Evolutionary conservation across 2,113 vertebrate species (phyloP), one percentile per base, ranked within the genome.

Genomic region (Calidris pygmaea): DNA sequence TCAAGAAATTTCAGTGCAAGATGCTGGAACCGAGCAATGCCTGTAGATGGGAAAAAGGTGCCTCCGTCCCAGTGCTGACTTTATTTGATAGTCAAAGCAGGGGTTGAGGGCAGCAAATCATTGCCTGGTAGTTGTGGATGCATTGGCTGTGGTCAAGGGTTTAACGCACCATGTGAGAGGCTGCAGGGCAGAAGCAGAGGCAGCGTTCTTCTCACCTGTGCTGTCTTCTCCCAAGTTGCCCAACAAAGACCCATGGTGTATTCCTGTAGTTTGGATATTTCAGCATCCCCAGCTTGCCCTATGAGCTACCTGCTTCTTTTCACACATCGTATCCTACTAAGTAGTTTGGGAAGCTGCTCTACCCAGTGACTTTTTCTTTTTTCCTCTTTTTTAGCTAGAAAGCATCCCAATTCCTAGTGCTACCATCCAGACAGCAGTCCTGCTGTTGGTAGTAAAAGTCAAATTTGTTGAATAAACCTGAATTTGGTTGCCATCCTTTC

Each of bases 151-250:
- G 68, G 71, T 34, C 56, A 52, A 19, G 37, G 72, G 34, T 14
- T 45, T 39, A 23, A 52, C 1, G 59, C 12, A 9, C 7, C 1
- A 7, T 32, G 72, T 35, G 79, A 71, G 75, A 62, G 62, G 52
- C 5, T 58, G 71, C 39, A n/a, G 39, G 80, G 50, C n/a, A 95
- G 77, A 62, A 77, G 71, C 59, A 39, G 30, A 35, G 53, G 48
- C 71, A 68, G 48, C 18, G 10, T 30, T 39, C 53, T 41, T 35
- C 52, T 32, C 35, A 63, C 47, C 37, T 59, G 52, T 17, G 23
- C 24, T 0, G 0, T 63, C 47, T 52, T 35, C 41, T 89, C n/a
- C 66, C 39, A 59, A 1, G 8, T 59, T 58, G 66, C 9, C 32
- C 6, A 7, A 32, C 5, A 7, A 47, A 63, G 41, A 41, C 19